Conservation (phyloP, 2,113 vertebrate genomes). For the Epinephelus cyanopodus region DNA sequence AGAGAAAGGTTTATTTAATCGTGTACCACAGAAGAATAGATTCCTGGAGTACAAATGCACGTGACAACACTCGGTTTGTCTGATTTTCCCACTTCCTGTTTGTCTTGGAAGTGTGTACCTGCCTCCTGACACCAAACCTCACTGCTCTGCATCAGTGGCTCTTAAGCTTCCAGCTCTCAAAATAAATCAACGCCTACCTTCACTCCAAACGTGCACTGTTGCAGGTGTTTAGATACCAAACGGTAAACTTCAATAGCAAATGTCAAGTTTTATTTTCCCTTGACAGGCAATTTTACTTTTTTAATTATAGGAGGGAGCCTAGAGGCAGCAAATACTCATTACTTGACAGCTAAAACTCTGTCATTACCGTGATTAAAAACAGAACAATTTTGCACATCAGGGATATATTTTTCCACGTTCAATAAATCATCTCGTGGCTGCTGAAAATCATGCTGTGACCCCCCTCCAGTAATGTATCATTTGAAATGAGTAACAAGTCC, state of each 20-base stretch:
- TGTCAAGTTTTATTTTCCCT: slow-evolving; percentile 71
- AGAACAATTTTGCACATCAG: slow-evolving; percentile 67
- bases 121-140: slow-evolving; percentile 16
- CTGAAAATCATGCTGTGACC: slow-evolving; percentile 58
- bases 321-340: slow-evolving; percentile 72
- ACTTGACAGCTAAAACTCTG: slow-evolving; percentile 73
- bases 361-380: slow-evolving; percentile 77
- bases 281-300: slow-evolving; percentile 64
- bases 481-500: slow-evolving; percentile 61
- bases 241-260: slow-evolving; percentile 61
- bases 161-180: slow-evolving; percentile 13
- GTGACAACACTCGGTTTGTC: neutral
- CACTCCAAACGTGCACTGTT: neutral
- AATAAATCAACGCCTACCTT: slow-evolving; percentile 45
- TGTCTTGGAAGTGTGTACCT: neutral
- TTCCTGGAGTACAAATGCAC: neutral
- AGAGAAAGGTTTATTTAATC: neutral
- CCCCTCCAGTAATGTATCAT: slow-evolving; percentile 60
- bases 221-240: slow-evolving; percentile 58
- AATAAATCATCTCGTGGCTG: slow-evolving; percentile 70
- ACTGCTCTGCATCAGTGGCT: slow-evolving; percentile 4
- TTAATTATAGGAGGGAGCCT: slow-evolving; percentile 72
- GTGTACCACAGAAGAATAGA: neutral
- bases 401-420: slow-evolving; percentile 65
- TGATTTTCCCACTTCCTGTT: slow-evolving; percentile 19